phyloP scores from a whole-genome alignment of 2,797 vertebrate species.

The Myotis vivesi region DNA sequence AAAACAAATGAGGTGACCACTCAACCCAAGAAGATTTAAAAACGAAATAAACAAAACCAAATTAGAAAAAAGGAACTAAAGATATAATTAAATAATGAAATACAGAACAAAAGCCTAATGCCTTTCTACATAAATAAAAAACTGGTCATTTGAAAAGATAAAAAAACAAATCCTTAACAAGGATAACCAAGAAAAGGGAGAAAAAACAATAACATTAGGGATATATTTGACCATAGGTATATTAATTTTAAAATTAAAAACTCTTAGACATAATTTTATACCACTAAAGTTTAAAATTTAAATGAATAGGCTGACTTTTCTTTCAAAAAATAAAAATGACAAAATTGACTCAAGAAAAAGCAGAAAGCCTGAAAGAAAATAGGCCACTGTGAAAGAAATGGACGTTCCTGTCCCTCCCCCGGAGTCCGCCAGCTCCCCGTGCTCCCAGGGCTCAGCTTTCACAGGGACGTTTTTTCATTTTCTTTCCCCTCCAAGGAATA shows the following conservation, averaged over 20 bases:
- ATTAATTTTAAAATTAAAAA: constrained; percentile 32
- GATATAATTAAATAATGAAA: background rate
- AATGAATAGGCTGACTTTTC: background rate
- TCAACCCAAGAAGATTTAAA: background rate
- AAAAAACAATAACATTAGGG: background rate
- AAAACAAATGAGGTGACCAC: constrained; percentile 1
- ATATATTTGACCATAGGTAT: background rate
- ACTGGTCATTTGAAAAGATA: background rate
- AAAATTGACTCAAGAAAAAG: constrained; percentile 16
- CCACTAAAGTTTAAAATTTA: background rate
- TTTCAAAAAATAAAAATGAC: background rate
- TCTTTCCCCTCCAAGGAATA: background rate
- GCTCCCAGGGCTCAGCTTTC: background rate
- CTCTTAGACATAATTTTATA: background rate
- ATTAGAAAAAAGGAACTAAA: background rate
- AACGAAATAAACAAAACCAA: background rate
- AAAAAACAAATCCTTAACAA: background rate
- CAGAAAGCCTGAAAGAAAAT: background rate
- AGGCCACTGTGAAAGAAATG: background rate
- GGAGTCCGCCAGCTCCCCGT: background rate
- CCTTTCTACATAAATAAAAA: background rate
- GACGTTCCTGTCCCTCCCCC: background rate
- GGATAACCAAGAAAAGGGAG: background rate
- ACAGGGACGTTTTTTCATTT: background rate
- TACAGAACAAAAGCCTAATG: background rate